Evolutionary conservation across 2,888 invertebrate species (phyloP), one percentile per base, ranked within the genome.

Genomic region (Phrixothrix hirtus): DNA sequence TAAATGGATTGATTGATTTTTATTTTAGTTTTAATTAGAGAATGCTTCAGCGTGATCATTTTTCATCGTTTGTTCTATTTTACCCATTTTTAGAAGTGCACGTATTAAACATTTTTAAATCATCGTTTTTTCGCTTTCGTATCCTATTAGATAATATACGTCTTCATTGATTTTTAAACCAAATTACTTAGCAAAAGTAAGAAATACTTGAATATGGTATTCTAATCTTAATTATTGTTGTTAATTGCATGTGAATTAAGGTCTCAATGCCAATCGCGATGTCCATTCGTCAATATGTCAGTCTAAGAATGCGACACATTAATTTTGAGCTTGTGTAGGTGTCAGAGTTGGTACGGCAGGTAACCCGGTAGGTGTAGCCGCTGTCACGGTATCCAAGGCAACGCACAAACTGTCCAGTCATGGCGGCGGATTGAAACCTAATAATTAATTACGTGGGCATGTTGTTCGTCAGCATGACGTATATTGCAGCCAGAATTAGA

Each of bases 391-490:
- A 64, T 60, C 70, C 69, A 66, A 57, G 69, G 71, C 66, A 70
- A 70, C 69, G 61, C 59, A 62, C 69, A 71, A 62, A 62, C 57
- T 62, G 62, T 59, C 58, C 60, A 60, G 60, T 72, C 72, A 72
- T 72, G 72, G 72, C 71, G 68, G 66, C 66, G 68, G 68, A 71
- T 71, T 73, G 71, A 73, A 71, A 72, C 70, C 72, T 72, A 71
- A 72, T 72, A 73, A 73, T 73, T 73, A 73, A 73, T 73, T 73
- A 72, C 71, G 67, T 62, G 55, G 61, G 61, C 58, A 62, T 62
- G 61, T 60, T 58, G 62, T 59, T 62, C 63, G 63, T 61, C 63
- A 65, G 63, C 63, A 64, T 63, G 62, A 63, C 64, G 64, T 62
- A 61, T 63, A 63, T 61, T 59, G 52, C 58, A 60, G 57, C 46